Evolutionary conservation across 2,888 invertebrate genomes (phyloP).

Genomic region (Pseudoips prasinana): DNA sequence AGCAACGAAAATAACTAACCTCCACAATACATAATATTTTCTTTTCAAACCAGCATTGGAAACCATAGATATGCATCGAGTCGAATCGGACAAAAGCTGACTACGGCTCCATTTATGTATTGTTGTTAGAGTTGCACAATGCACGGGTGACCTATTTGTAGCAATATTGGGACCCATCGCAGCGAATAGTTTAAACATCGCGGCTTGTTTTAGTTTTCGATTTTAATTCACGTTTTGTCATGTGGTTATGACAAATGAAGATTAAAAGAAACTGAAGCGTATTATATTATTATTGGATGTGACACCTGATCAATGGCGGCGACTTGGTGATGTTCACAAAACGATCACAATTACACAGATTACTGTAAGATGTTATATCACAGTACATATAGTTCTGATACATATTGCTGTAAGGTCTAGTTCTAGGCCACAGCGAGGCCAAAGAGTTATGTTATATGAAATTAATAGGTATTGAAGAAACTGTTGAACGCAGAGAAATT

Average conservation of each 20-base stretch:
- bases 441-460: too few species aligned
- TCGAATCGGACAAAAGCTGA: constrained; percentile 64
- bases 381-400: too few species aligned
- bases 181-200: constrained; percentile 27
- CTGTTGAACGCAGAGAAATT: too few species aligned
- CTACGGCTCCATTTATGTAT: constrained; percentile 64
- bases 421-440: too few species aligned
- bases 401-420: too few species aligned
- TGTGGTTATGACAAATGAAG: not conserved
- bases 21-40: constrained; percentile 38
- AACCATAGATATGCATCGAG: constrained; percentile 64
- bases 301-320: too few species aligned
- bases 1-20: not conserved
- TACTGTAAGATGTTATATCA: too few species aligned
- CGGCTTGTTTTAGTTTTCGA: constrained; percentile 5
- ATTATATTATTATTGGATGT: too few species aligned
- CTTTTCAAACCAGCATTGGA: constrained; percentile 46
- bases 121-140: constrained; percentile 43
- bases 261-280: too few species aligned
- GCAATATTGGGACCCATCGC: constrained; percentile 29
- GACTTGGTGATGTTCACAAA: too few species aligned
- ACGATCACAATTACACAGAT: too few species aligned
- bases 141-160: constrained; percentile 31
- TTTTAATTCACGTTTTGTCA: constrained; percentile 7
- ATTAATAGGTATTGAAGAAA: too few species aligned